A percentile compares a stretch with the other conserved stretches of the same genome.
Evolutionary conservation across 2,113 vertebrate species (phyloP).

Genomic region (Smithornis capensis): DNA sequence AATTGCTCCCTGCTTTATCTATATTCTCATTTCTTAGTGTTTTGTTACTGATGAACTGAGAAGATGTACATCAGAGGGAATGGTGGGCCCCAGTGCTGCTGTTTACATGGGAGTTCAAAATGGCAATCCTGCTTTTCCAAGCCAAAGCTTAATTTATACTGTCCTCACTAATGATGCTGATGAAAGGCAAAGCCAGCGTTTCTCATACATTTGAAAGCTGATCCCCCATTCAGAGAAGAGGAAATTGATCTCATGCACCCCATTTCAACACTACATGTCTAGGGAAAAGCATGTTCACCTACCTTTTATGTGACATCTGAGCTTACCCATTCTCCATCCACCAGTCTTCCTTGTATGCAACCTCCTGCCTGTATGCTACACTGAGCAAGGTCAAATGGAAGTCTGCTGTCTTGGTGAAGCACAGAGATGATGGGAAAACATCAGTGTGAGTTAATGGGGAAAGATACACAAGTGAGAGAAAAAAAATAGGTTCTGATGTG

Average conservation of each 20-base stretch:
- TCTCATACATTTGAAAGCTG: slow-evolving; percentile 12
- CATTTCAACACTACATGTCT: neutral
- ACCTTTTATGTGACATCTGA: slow-evolving; percentile 14
- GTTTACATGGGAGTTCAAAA: neutral
- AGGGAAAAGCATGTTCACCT: neutral
- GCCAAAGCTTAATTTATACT: neutral
- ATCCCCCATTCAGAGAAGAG: neutral
- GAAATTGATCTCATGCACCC: neutral
- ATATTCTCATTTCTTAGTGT: neutral
- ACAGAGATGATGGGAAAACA: neutral
- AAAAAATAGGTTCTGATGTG: neutral
- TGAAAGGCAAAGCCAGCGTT: slow-evolving; percentile 10
- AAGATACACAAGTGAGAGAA: neutral
- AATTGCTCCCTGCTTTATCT: neutral
- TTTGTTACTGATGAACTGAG: neutral
- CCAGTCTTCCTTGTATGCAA: neutral
- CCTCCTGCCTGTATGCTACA: neutral
- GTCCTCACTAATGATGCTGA: neutral
- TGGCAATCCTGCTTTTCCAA: neutral
- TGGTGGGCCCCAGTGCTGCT: neutral
- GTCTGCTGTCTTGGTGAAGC: neutral
- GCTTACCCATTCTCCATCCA: neutral
- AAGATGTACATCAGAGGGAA: neutral
- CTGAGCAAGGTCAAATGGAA: neutral
- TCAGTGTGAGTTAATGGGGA: neutral